A percentile compares a stretch with the other conserved stretches of the same genome.
Evolutionary conservation across 2,888 invertebrate genomes (phyloP).

Genomic region (Diaphora mendica): DNA sequence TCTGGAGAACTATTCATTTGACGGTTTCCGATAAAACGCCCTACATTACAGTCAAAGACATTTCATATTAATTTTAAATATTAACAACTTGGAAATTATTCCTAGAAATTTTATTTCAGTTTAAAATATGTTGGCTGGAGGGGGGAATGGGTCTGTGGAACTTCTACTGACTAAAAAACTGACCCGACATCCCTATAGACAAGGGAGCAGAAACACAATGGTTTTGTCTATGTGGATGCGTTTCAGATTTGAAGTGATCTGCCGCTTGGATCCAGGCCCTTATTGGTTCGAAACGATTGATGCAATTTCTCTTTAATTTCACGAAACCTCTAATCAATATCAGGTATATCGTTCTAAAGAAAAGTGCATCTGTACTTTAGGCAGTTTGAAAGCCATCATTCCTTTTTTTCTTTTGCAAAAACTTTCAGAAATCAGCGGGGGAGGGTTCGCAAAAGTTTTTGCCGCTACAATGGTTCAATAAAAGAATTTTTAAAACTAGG

Average conservation of each 20-base stretch:
- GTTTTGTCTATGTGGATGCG: no score
- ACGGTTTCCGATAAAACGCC: conserved; percentile 30
- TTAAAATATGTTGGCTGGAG: not conserved
- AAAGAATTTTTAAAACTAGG: not conserved
- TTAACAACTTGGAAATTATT: conserved; percentile 17
- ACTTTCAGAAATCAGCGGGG: not conserved
- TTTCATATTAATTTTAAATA: conserved; percentile 26
- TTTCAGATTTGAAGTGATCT: no score
- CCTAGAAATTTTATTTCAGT: not conserved
- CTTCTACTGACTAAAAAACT: no score
- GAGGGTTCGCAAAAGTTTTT: not conserved
- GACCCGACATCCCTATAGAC: no score
- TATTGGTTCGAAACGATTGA: no score
- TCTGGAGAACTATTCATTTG: conserved; percentile 44
- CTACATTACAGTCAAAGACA: conserved; percentile 21
- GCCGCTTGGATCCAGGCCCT: no score
- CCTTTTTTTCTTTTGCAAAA: not conserved
- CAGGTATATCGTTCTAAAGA: not conserved
- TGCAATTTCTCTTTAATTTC: not conserved
- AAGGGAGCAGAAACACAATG: no score
- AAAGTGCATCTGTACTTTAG: not conserved
- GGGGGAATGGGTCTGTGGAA: no score
- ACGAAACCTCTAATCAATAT: not conserved
- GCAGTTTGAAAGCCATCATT: not conserved
- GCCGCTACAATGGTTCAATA: not conserved